These are phyloP conservation scores for Pollenia griseotomentosa DNA, from an alignment of 2,888 invertebrate genomes.

Conservation along the genomic window DNA sequence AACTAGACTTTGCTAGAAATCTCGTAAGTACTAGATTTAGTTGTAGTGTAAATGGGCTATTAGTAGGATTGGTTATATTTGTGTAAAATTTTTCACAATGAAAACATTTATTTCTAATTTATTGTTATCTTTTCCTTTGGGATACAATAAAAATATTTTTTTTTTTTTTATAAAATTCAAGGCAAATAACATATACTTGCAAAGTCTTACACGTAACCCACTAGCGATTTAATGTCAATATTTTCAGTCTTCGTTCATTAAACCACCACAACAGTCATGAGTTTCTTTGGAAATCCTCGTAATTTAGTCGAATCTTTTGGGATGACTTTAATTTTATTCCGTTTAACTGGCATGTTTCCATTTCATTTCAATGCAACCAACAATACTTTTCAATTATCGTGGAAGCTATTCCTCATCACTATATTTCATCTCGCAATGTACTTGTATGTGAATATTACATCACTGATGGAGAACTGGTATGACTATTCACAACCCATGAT, in stretches of 20 bases:
- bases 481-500: conserved; percentile 75
- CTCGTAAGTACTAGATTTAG: too few species aligned
- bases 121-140: too few species aligned
- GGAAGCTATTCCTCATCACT: conserved; percentile 59
- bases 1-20: too few species aligned
- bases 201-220: too few species aligned
- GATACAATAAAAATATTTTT: too few species aligned
- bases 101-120: too few species aligned
- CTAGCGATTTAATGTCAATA: neutral
- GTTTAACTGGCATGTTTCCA: conserved; percentile 75
- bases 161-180: too few species aligned
- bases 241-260: neutral
- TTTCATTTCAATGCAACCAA: conserved; percentile 44
- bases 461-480: conserved; percentile 72
- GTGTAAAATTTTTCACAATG: too few species aligned
- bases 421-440: conserved; percentile 72
- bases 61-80: too few species aligned
- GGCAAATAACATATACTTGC: too few species aligned
- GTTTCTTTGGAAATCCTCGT: conserved; percentile 57
- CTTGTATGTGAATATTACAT: conserved; percentile 74
- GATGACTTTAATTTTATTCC: conserved; percentile 68
- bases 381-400: conserved; percentile 71
- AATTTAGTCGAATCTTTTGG: conserved; percentile 68
- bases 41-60: too few species aligned
- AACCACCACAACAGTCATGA: conserved; percentile 17